phyloP scores from a whole-genome alignment of 2,888 invertebrate genomes.

The Eledone cirrhosa region DNA sequence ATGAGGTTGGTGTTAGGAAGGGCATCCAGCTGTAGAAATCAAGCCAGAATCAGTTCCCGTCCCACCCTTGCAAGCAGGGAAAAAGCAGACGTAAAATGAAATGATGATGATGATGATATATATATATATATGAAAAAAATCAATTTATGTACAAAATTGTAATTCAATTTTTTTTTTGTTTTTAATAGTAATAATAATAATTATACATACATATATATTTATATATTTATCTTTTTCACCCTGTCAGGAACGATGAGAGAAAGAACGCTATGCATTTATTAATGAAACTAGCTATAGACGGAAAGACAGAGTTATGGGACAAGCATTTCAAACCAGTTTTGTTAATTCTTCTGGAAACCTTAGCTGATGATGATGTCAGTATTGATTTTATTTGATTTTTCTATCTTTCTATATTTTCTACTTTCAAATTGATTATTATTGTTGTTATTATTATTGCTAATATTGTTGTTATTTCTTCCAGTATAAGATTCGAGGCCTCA shows the following conservation, averaged over 20 bases:
- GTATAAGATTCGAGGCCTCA: constrained; percentile 70
- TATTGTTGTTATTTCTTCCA: constrained; percentile 39
- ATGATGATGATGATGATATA: too few relatives aligned
- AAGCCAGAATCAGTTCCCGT: too few relatives aligned
- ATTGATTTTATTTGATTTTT: constrained; percentile 33
- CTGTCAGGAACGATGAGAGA: constrained; percentile 63
- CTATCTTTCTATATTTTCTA: background rate
- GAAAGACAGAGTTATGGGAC: constrained; percentile 67
- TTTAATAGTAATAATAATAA: background rate
- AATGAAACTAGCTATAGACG: constrained; percentile 68
- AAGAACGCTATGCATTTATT: constrained; percentile 67
- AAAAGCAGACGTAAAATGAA: too few relatives aligned
- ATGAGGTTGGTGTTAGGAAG: too few relatives aligned
- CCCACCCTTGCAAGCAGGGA: too few relatives aligned
- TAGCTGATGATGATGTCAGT: constrained; percentile 70
- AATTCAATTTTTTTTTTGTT: background rate
- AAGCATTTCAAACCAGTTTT: constrained; percentile 72
- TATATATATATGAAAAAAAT: too few relatives aligned
- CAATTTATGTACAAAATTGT: background rate
- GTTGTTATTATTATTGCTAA: too few relatives aligned
- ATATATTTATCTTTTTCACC: constrained; percentile 3
- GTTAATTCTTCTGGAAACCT: constrained; percentile 80
- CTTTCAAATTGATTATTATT: background rate
- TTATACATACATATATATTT: too few relatives aligned
- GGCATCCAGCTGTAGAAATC: too few relatives aligned